These are phyloP conservation scores for Harpagifer antarcticus DNA, from an alignment of 2,797 vertebrate genomes.

Conservation along the genomic window DNA sequence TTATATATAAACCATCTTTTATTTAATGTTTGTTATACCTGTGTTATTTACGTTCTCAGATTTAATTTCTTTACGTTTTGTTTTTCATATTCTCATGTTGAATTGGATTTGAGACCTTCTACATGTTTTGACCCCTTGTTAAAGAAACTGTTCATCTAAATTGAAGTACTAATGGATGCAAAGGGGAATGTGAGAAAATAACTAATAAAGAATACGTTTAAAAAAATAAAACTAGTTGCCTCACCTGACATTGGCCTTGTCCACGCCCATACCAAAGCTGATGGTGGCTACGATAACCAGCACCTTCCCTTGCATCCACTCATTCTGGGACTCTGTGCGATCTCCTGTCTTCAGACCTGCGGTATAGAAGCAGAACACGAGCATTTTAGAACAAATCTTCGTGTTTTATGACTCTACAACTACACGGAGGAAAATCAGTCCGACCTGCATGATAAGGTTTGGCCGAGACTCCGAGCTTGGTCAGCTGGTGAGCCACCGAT, in stretches of 20 bases:
- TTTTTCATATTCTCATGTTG: no score
- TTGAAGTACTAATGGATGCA: no score
- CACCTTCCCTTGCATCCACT: conserved; percentile 96
- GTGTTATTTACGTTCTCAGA: no score
- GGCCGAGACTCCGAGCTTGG: conserved; percentile 88
- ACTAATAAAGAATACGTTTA: no score
- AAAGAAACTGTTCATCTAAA: no score
- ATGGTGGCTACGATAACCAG: conserved; percentile 96
- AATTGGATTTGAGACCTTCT: no score
- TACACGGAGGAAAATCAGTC: neutral
- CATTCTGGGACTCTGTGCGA: conserved; percentile 89
- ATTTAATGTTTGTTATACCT: no score
- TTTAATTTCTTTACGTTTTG: no score
- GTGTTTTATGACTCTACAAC: neutral
- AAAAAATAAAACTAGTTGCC: neutral
- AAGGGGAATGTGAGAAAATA: no score
- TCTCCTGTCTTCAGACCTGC: conserved; percentile 91
- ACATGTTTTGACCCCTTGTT: no score
- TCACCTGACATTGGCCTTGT: conserved; percentile 97
- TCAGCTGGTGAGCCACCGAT: conserved; percentile 91
- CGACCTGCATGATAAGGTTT: conserved; percentile 97
- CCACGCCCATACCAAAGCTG: conserved; percentile 99
- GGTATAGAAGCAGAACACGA: neutral
- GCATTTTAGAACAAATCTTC: neutral
- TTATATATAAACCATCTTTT: no score